Conservation (phyloP, 2,113 vertebrate genomes). For the Daubentonia madagascariensis region DNA sequence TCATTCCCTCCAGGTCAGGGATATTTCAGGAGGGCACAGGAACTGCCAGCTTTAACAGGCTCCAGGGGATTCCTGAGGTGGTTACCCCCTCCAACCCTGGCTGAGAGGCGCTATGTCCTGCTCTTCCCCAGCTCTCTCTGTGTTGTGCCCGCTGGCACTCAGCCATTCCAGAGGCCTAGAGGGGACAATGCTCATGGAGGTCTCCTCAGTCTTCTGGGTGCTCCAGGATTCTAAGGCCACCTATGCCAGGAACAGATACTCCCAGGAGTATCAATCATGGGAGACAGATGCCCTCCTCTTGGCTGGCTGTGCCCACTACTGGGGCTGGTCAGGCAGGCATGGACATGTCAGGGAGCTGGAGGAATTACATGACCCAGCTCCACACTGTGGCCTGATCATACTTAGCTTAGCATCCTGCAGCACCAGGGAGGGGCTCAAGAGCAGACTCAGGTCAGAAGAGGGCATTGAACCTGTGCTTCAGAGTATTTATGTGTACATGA, state of each 20-base stretch:
- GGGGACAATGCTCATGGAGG: background rate
- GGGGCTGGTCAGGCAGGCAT: conserved; percentile 26
- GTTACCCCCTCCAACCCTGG: background rate
- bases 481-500: background rate
- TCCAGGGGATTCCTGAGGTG: conserved; percentile 56
- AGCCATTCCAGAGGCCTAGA: background rate
- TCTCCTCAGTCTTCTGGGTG: background rate
- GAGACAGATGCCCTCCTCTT: background rate
- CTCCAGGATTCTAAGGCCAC: background rate
- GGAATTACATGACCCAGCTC: conserved; percentile 42
- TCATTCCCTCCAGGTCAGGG: conserved; percentile 45
- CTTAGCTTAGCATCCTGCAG: background rate
- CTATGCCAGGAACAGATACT: background rate
- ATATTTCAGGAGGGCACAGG: conserved; percentile 60
- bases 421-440: background rate
- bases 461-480: background rate
- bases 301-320: background rate
- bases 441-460: background rate
- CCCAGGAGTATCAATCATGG: background rate
- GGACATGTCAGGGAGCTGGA: background rate
- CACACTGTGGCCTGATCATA: background rate
- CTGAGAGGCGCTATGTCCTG: background rate
- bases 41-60: conserved; percentile 19
- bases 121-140: background rate
- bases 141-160: background rate